These are phyloP conservation scores for Grus americana DNA, from an alignment of 2,113 vertebrate species.

Conservation along the genomic window DNA sequence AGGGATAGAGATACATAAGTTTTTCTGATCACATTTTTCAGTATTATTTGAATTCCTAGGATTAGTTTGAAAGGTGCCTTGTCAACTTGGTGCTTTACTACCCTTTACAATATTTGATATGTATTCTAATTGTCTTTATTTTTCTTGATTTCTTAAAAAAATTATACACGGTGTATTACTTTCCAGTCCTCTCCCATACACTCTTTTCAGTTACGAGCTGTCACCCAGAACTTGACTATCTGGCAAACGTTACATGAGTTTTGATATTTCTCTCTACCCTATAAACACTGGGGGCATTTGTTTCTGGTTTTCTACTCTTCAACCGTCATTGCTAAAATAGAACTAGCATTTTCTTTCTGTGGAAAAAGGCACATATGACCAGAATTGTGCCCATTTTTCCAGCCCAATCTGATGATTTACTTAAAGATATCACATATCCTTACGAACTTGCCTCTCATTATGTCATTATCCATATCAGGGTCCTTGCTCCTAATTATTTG, in stretches of 20 bases:
- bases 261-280: not conserved
- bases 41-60: not conserved
- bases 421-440: not conserved
- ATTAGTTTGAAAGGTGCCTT: not conserved
- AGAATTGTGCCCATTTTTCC: not conserved
- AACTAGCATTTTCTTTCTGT: not conserved
- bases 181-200: not conserved
- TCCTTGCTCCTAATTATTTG: not conserved
- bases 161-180: not conserved
- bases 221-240: not conserved
- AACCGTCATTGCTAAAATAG: not conserved
- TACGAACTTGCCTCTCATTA: not conserved
- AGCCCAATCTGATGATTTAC: not conserved
- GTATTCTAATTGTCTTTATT: not conserved
- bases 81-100: not conserved
- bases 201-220: not conserved
- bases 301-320: not conserved
- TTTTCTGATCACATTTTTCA: not conserved
- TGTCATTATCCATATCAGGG: fast-evolving
- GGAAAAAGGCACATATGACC: not conserved
- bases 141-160: not conserved
- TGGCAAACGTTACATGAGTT: not conserved
- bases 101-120: not conserved
- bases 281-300: not conserved
- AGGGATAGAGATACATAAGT: fast-evolving